phyloP scores from a whole-genome alignment of 2,113 vertebrate genomes.

The Campylomormyrus tamandua region DNA sequence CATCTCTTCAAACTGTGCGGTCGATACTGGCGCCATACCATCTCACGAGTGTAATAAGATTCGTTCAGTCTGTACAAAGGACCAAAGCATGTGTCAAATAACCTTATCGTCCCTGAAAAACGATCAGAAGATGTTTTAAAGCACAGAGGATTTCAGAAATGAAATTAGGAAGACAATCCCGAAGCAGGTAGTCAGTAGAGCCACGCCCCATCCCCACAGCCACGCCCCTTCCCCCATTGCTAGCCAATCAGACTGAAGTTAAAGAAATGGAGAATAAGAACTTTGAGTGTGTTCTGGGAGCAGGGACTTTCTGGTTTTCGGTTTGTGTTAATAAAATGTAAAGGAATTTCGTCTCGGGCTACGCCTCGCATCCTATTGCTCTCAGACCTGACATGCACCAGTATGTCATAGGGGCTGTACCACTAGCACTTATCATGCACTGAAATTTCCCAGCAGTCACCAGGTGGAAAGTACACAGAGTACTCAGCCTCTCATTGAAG shows the following conservation, averaged over 20 bases:
- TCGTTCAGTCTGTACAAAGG: slow-evolving; percentile 1
- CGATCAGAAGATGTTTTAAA: background rate
- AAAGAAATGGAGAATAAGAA: background rate
- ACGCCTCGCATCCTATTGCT: background rate
- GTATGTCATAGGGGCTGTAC: background rate
- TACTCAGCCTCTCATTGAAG: background rate
- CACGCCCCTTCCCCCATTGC: background rate
- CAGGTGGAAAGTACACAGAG: background rate
- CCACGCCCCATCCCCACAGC: background rate
- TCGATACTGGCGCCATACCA: background rate
- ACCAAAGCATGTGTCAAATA: background rate
- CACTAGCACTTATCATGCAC: background rate
- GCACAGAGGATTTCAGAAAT: slow-evolving; percentile 1
- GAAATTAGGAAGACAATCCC: background rate
- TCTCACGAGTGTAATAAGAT: slow-evolving; percentile 7
- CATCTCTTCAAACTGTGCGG: background rate
- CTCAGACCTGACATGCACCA: background rate
- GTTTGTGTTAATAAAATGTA: background rate
- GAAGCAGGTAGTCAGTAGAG: too few relatives aligned
- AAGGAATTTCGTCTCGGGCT: background rate
- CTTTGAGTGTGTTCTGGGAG: background rate
- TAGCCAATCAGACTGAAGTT: background rate
- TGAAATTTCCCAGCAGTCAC: background rate
- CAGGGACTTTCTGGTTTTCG: background rate
- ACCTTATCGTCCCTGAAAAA: background rate